Percentiles rank a stretch among this genome's conserved stretches.
Evolutionary conservation across 2,113 vertebrate species (phyloP).

Genomic region (Scytalopus superciliaris): DNA sequence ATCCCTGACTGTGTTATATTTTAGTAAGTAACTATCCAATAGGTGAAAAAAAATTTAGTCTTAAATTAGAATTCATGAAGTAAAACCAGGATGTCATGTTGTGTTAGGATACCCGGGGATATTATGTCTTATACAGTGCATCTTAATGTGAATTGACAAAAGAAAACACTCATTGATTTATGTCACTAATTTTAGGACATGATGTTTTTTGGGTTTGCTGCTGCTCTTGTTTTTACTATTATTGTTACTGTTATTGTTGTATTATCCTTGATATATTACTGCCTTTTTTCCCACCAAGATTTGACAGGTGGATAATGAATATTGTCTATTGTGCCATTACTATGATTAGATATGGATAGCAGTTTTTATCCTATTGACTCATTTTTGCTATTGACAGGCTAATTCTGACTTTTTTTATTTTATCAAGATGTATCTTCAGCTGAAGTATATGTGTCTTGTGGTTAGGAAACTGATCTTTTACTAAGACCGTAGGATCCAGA

Average conservation of each 20-base stretch:
- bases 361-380: conserved; percentile 68
- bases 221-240: background rate
- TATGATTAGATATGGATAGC: conserved; percentile 48
- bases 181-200: conserved; percentile 69
- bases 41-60: background rate
- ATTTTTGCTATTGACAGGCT: conserved; percentile 66
- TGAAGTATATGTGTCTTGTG: background rate
- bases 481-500: background rate
- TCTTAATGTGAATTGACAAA: conserved; percentile 73
- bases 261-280: conserved; percentile 62
- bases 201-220: background rate
- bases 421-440: conserved; percentile 58
- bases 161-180: conserved; percentile 71
- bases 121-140: conserved; percentile 52
- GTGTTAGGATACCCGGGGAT: conserved; percentile 49
- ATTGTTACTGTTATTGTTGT: conserved; percentile 9
- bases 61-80: conserved; percentile 50
- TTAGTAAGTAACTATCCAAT: background rate
- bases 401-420: conserved; percentile 60
- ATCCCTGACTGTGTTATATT: background rate
- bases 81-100: conserved; percentile 59
- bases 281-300: conserved; percentile 65
- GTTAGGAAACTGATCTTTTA: conserved; percentile 12
- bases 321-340: conserved; percentile 73
- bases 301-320: conserved; percentile 72